Evolutionary conservation across 2,797 vertebrate genomes (phyloP).

Genomic region (Spondyliosoma cantharus): DNA sequence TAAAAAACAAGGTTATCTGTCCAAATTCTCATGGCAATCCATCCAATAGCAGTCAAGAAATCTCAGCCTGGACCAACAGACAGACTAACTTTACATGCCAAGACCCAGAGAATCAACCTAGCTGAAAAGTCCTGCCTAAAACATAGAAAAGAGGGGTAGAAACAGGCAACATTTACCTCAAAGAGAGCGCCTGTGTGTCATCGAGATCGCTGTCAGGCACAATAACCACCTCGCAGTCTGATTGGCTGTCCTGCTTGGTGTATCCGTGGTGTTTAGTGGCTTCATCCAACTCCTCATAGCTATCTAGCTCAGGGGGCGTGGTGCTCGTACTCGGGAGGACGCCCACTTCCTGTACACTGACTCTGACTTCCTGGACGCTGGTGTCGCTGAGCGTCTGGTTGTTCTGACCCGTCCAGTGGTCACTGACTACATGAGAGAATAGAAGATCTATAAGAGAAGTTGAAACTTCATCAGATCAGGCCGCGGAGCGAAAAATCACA

Average conservation of each 20-base stretch:
- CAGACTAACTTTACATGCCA: too few relatives aligned
- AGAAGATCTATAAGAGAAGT: conserved; percentile 87
- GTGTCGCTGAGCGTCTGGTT: conserved; percentile 75
- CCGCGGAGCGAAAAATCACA: conserved; percentile 16
- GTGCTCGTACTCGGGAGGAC: conserved; percentile 80
- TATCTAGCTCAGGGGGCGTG: conserved; percentile 54
- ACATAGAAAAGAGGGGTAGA: not conserved
- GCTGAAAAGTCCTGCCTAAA: not conserved
- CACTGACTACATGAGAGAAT: conserved; percentile 88
- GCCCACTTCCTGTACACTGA: conserved; percentile 82
- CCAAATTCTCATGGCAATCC: not conserved
- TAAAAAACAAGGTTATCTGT: not conserved
- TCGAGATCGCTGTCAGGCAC: conserved; percentile 75
- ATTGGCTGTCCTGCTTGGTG: conserved; percentile 76
- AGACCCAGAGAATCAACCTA: not conserved
- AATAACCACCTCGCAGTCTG: conserved; percentile 77
- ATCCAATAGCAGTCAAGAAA: not conserved
- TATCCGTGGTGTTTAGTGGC: conserved; percentile 70
- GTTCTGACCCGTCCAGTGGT: conserved; percentile 86
- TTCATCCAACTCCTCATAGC: conserved; percentile 66
- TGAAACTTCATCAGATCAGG: conserved; percentile 80
- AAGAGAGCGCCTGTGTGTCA: conserved; percentile 70
- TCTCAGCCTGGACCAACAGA: not conserved
- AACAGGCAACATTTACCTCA: conserved; percentile 75
- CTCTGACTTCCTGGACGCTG: conserved; percentile 79